Base-by-base conservation (phyloP, 2,888 invertebrate species). In the Cataglyphis cursor region DNA sequence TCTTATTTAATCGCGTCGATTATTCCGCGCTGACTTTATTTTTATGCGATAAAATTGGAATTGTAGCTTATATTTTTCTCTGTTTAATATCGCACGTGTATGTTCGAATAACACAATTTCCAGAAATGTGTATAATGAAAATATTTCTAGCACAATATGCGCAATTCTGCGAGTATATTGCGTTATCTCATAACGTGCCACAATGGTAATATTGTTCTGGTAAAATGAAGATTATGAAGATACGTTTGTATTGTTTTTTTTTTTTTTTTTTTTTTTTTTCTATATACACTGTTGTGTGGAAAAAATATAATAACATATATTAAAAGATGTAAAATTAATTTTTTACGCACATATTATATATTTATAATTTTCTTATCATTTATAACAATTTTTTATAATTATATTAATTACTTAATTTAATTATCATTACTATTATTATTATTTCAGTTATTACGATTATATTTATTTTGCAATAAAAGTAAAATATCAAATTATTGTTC, bases 201-300 rank as follows among this genome's bases (percentile, higher is more conserved):
- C 75, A 76, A 76, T 76, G 66, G 66, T 51, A 65, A 76, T 65
- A 76, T 76, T 76, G 75, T 76, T 76, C 75, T 66, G 35, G 24
- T 59, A 73, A 61, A 41, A 59, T 65, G 65, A 54, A 38, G 12
- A 51, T 65, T 12, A 31, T 31, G 31, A 31, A 31, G 31, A 31
- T 31, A 38, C 15, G 21, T 38, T 64, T 18, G n/a, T 65, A n/a
- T 65, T 65, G 35, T 66, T 24, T n/a, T 38, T 65, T 38, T 38
- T 64, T 24, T 28, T 21, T 8, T 31, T 0, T 38, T 10, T 1
- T 10, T 28, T 28, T 28, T 1, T 28, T 1, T 28, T 0, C 1
- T 51, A n/a, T 51, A 6, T 51, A 8, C 18, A 10, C 35, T 35
- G 24, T n/a, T n/a, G 35, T 18, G 51, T 51, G n/a, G 24, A 12